phyloP scores from a whole-genome alignment of 2,888 invertebrate genomes.

The Meloe dianella region DNA sequence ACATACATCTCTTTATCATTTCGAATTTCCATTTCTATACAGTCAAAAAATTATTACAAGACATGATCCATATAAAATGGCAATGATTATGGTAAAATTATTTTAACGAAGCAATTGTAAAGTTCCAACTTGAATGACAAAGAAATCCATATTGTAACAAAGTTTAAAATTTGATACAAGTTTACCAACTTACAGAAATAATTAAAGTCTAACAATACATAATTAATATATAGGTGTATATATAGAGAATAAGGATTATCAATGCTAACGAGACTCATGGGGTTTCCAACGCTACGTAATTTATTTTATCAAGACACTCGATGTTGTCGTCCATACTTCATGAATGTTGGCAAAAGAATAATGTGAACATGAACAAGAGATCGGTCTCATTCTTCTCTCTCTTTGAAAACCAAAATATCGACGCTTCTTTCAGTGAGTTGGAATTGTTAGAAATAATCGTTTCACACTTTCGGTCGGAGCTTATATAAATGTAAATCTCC shows the following conservation, averaged over 20 bases:
- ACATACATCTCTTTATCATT: neutral
- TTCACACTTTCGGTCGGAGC: neutral
- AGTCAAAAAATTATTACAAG: neutral
- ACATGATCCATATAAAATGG: neutral
- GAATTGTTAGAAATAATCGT: neutral
- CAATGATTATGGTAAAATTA: neutral
- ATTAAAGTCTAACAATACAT: conserved; percentile 1
- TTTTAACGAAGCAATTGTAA: conserved; percentile 7
- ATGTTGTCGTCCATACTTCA: neutral
- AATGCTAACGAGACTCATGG: neutral
- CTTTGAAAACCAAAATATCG: neutral
- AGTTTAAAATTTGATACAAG: neutral
- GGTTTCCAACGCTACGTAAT: neutral
- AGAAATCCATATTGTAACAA: neutral
- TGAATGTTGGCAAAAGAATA: neutral
- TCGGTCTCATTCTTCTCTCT: neutral
- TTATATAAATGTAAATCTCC: neutral
- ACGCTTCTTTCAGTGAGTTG: neutral
- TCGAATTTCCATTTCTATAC: neutral
- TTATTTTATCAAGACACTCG: neutral
- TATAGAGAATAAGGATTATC: neutral
- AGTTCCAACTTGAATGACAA: neutral
- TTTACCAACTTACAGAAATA: neutral
- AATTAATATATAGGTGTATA: conserved; percentile 5
- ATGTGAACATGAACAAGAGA: neutral